phyloP scores from a whole-genome alignment of 2,888 invertebrate species.

The Microctonus aethiopoides region DNA sequence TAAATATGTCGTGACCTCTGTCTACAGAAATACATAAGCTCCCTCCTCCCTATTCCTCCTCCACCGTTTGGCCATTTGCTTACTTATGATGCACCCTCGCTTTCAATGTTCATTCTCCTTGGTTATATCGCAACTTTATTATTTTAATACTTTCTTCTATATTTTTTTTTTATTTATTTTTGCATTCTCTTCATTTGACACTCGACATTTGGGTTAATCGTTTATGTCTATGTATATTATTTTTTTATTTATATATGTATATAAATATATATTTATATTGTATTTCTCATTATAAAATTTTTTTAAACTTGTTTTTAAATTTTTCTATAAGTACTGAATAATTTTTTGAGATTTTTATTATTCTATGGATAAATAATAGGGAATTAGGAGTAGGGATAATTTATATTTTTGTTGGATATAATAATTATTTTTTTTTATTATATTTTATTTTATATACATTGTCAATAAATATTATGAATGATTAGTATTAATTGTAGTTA shows the following conservation, averaged over 20 bases:
- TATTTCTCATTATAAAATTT: not conserved
- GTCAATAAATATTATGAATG: not conserved
- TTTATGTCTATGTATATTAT: slow-evolving; percentile 6
- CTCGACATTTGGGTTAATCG: slow-evolving; percentile 61
- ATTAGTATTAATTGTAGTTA: slow-evolving; percentile 27
- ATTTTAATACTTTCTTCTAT: not conserved
- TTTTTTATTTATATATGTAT: not conserved
- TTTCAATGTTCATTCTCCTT: slow-evolving; percentile 27
- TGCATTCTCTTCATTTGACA: slow-evolving; percentile 25
- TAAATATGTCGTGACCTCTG: slow-evolving; percentile 62
- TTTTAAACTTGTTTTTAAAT: not conserved
- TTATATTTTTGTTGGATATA: too few relatives aligned
- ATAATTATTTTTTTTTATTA: too few relatives aligned
- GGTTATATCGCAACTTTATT: slow-evolving; percentile 9
- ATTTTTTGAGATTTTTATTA: slow-evolving; percentile 11
- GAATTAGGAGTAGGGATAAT: too few relatives aligned
- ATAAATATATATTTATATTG: slow-evolving; percentile 1
- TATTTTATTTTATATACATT: slow-evolving; percentile 51
- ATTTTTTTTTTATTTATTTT: not conserved
- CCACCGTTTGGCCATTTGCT: slow-evolving; percentile 15
- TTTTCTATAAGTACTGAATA: slow-evolving; percentile 3
- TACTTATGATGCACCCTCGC: slow-evolving; percentile 28
- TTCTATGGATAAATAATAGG: too few relatives aligned
- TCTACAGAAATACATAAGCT: slow-evolving; percentile 27
- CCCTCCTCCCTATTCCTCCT: not conserved